Evolutionary conservation across 2,888 invertebrate species (phyloP).

Genomic region (Orchesella flavescens): DNA sequence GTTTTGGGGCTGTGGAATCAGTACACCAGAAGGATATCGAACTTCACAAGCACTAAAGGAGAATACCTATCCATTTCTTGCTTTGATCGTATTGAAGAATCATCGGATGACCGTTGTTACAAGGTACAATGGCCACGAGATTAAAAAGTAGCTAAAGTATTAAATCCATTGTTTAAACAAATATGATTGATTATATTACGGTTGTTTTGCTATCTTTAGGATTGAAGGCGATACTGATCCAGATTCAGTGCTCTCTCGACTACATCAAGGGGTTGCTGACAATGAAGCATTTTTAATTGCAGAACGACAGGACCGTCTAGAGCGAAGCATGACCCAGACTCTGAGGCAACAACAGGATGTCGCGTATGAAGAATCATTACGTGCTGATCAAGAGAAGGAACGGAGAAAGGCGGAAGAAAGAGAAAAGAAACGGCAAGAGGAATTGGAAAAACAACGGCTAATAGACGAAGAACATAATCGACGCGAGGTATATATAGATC

Average conservation of each 20-base stretch:
- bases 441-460: conserved; percentile 76
- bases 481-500: conserved; percentile 71
- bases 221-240: conserved; percentile 89
- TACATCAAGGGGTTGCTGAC: conserved; percentile 85
- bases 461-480: conserved; percentile 76
- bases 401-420: conserved; percentile 80
- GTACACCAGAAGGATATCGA: conserved; percentile 91
- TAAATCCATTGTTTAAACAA: not conserved
- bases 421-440: conserved; percentile 76
- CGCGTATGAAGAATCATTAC: conserved; percentile 91
- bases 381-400: conserved; percentile 96
- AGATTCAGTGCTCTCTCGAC: conserved; percentile 81
- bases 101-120: conserved; percentile 95
- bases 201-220: conserved; percentile 74
- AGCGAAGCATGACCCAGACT: conserved; percentile 88
- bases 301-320: conserved; percentile 86
- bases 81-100: conserved; percentile 90
- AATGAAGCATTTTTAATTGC: conserved; percentile 91
- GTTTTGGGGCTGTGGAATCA: conserved; percentile 95
- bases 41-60: conserved; percentile 91
- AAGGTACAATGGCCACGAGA: conserved; percentile 73
- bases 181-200: not conserved
- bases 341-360: conserved; percentile 93
- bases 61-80: conserved; percentile 88
- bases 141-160: not conserved